phyloP scores from a whole-genome alignment of 2,113 vertebrate species.

The Dendropsophus ebraccatus region DNA sequence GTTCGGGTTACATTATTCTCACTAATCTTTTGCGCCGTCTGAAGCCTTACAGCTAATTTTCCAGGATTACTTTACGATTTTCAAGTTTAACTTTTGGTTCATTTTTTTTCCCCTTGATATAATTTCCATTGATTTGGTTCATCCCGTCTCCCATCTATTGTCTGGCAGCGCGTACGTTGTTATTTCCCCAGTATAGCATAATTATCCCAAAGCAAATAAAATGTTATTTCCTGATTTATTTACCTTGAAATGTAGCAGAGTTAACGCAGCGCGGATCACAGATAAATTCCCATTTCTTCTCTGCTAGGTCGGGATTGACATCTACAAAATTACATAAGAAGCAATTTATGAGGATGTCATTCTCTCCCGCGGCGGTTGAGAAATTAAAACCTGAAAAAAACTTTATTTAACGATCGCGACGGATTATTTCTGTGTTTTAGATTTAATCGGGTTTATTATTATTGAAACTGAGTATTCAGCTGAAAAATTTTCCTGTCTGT shows the following conservation, averaged over 20 bases:
- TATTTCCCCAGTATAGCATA: background rate
- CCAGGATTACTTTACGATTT: constrained; percentile 1
- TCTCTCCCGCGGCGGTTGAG: background rate
- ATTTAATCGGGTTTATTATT: background rate
- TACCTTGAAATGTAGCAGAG: background rate
- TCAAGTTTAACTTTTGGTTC: constrained; percentile 2
- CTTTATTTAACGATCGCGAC: background rate
- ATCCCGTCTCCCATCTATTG: background rate
- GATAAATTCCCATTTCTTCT: background rate
- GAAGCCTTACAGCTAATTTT: background rate
- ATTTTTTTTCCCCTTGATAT: constrained; percentile 13
- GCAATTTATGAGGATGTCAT: background rate
- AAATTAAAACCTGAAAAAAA: background rate
- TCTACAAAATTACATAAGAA: background rate
- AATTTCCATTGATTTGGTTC: background rate
- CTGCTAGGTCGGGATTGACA: background rate
- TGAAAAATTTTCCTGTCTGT: background rate
- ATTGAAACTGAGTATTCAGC: background rate
- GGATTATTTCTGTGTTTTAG: background rate
- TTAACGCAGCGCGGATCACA: background rate
- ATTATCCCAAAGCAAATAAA: constrained; percentile 9
- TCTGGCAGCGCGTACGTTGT: background rate
- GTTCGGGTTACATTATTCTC: background rate
- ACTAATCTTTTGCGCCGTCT: background rate
- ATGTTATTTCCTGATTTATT: constrained; percentile 30